Percentiles rank a stretch among this genome's conserved stretches.
Evolutionary conservation across 2,888 invertebrate genomes (phyloP).

Genomic region (Caenorhabditis sp.): DNA sequence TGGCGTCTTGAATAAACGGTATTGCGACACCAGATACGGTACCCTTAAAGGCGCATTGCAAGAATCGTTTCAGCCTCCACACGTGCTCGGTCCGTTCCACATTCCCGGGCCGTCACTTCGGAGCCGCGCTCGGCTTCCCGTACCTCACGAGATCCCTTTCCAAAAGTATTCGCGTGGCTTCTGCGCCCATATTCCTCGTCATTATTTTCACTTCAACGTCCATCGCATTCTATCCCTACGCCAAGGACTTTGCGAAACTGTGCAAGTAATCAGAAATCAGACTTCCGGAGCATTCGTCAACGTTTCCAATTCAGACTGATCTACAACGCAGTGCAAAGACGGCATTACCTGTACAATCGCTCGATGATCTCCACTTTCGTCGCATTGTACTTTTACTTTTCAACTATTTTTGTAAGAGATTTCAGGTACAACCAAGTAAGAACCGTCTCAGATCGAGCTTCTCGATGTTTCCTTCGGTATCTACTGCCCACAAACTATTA

Average conservation of each 20-base stretch:
- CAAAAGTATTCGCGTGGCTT: constrained; percentile 38
- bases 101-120: constrained; percentile 59
- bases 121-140: constrained; percentile 60
- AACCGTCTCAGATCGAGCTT: constrained; percentile 54
- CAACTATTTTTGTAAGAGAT: constrained; percentile 58
- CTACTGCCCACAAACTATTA: constrained; percentile 57
- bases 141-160: constrained; percentile 57
- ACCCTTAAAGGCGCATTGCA: too few species aligned
- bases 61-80: constrained; percentile 53
- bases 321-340: constrained; percentile 58
- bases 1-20: too few species aligned
- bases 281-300: background rate
- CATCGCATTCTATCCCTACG: constrained; percentile 63
- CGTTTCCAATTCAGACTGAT: constrained; percentile 30
- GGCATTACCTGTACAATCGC: constrained; percentile 48
- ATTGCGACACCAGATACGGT: too few species aligned
- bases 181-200: constrained; percentile 51
- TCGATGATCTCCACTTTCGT: constrained; percentile 50
- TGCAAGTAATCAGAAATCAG: constrained; percentile 2
- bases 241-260: constrained; percentile 55
- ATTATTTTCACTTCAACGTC: constrained; percentile 60
- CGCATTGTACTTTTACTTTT: constrained; percentile 60
- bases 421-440: background rate
- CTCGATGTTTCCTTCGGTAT: constrained; percentile 63
- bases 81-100: constrained; percentile 50